phyloP scores from a whole-genome alignment of 2,797 vertebrate species.

The Cyclopterus lumpus region DNA sequence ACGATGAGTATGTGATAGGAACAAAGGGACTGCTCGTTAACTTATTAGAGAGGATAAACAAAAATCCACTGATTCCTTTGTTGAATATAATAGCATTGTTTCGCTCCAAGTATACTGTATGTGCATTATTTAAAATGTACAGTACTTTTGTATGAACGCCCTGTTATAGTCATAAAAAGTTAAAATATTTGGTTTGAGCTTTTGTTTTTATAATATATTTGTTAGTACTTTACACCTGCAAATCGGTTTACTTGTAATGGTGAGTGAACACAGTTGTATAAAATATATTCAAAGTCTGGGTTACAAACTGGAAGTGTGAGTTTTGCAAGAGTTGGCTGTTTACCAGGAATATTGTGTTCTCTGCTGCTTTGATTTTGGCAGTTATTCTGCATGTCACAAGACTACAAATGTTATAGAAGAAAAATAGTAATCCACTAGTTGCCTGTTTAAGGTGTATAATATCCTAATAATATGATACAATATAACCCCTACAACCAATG shows the following conservation, averaged over 20 bases:
- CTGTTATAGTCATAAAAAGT: background rate
- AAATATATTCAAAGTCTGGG: background rate
- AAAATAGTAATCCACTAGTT: background rate
- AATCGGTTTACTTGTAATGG: background rate
- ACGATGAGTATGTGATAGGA: conserved; percentile 13
- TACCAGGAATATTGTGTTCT: background rate
- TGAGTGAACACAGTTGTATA: background rate
- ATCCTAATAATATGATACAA: background rate
- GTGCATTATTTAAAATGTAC: background rate
- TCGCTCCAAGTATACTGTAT: background rate
- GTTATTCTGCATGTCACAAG: background rate
- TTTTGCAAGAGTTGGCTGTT: background rate
- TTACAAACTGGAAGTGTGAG: background rate
- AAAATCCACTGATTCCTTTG: conserved; percentile 11
- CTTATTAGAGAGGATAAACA: conserved; percentile 50
- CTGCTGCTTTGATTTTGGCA: background rate
- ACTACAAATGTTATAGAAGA: background rate
- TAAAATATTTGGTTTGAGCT: background rate
- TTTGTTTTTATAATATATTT: background rate
- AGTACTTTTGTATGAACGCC: background rate
- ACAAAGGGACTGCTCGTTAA: conserved; percentile 46
- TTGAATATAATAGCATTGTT: conserved; percentile 14
- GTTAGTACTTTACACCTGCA: background rate
- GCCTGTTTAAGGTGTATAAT: background rate
- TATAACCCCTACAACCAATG: background rate